phyloP scores from a whole-genome alignment of 2,888 invertebrate species.

The Spisula subtruncata region DNA sequence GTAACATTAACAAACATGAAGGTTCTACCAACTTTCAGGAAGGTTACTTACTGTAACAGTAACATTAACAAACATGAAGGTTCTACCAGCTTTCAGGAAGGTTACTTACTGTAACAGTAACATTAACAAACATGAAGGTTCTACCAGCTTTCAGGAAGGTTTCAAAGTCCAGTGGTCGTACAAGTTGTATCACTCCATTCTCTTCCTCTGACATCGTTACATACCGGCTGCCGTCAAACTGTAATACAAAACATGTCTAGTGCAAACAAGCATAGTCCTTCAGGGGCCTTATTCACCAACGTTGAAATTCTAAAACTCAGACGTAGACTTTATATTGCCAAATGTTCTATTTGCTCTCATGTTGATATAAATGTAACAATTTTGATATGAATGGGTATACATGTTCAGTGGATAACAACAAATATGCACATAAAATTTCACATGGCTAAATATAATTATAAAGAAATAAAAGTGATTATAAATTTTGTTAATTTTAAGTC shows the following conservation, averaged over 20 bases:
- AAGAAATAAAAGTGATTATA: too few relatives aligned
- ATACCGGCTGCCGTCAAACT: constrained; percentile 65
- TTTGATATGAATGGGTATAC: too few relatives aligned
- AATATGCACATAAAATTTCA: too few relatives aligned
- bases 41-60: constrained; percentile 57
- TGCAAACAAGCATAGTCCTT: too few relatives aligned
- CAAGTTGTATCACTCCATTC: constrained; percentile 41
- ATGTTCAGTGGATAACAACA: too few relatives aligned
- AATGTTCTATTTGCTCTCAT: too few relatives aligned
- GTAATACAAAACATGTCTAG: neutral
- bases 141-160: constrained; percentile 42
- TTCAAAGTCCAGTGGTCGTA: constrained; percentile 57
- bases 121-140: constrained; percentile 65
- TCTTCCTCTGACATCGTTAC: constrained; percentile 42
- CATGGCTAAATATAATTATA: too few relatives aligned
- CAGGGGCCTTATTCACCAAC: too few relatives aligned
- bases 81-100: constrained; percentile 42
- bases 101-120: constrained; percentile 60
- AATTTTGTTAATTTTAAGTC: too few relatives aligned
- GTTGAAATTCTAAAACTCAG: too few relatives aligned
- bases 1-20: constrained; percentile 68
- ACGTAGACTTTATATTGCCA: too few relatives aligned
- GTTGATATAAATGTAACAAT: too few relatives aligned
- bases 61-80: constrained; percentile 65
- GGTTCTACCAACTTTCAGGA: constrained; percentile 43